Percentiles rank a stretch among this genome's conserved stretches.
phyloP scores from a whole-genome alignment of 1,140 invertebrate species.

The Zelostemma sp. region DNA sequence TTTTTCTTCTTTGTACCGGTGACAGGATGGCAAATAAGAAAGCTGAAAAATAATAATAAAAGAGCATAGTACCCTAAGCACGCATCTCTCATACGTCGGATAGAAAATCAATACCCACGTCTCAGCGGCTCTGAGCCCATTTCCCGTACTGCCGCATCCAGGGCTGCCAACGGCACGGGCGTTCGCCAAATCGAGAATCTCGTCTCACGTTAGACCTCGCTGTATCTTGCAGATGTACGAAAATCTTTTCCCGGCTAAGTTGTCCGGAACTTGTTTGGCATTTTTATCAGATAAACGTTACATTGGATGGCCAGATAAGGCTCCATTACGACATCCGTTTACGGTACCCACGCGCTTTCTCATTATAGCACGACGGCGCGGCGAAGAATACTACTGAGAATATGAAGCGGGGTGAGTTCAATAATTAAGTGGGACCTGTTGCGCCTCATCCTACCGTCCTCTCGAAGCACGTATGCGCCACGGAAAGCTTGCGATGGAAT shows the following conservation, averaged over 20 bases:
- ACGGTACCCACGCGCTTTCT: conserved; percentile 32
- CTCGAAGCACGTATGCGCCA: conserved; percentile 32
- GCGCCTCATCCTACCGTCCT: conserved; percentile 56
- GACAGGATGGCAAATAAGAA: conserved; percentile 30
- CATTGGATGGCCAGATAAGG: no score
- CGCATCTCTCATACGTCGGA: conserved; percentile 65
- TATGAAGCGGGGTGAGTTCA: conserved; percentile 55
- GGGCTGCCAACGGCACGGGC: conserved; percentile 57
- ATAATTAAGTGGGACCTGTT: conserved; percentile 71
- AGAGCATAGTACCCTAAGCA: conserved; percentile 58
- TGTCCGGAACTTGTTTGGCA: no score
- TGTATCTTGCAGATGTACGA: conserved; percentile 19
- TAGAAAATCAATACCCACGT: conserved; percentile 66
- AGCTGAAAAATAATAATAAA: conserved; percentile 50
- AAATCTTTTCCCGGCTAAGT: conserved; percentile 30
- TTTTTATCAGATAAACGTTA: no score
- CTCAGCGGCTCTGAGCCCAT: conserved; percentile 60
- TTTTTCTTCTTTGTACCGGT: conserved; percentile 12
- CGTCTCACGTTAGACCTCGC: conserved; percentile 27
- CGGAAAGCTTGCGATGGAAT: conserved; percentile 29
- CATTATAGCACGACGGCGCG: conserved; percentile 26
- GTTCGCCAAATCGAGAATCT: conserved; percentile 52
- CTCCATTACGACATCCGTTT: no score
- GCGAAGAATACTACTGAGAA: conserved; percentile 19
- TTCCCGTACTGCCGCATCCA: conserved; percentile 59